These are phyloP conservation scores for Vicugna pacos DNA, from an alignment of 2,113 vertebrate species.

Conservation along the genomic window DNA sequence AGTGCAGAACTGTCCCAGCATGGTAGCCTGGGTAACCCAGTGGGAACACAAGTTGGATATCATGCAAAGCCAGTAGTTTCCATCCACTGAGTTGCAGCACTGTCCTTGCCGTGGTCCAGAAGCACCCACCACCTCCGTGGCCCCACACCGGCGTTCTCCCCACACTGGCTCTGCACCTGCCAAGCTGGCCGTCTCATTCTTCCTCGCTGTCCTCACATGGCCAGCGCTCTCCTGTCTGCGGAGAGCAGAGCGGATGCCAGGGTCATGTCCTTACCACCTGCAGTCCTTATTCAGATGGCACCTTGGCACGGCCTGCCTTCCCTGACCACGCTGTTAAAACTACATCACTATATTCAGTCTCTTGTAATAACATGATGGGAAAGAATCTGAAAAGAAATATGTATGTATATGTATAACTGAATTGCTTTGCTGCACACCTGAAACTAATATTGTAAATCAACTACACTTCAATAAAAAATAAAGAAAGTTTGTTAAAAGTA, in stretches of 20 bases:
- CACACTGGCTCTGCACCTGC: accelerated
- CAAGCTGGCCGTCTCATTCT: accelerated
- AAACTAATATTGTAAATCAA: no score
- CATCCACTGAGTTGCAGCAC: background rate
- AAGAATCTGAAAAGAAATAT: no score
- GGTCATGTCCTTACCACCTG: background rate
- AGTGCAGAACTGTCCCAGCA: background rate
- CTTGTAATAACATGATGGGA: no score
- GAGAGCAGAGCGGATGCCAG: background rate
- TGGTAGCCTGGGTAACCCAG: accelerated
- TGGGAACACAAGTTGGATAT: background rate
- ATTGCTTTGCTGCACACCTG: no score
- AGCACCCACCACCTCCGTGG: no score
- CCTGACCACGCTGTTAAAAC: background rate
- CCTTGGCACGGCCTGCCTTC: background rate
- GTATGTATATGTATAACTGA: no score
- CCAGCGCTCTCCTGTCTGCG: accelerated
- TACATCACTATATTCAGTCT: no score
- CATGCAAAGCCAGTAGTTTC: no score
- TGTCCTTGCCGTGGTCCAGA: background rate
- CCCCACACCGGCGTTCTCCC: background rate
- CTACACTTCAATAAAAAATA: no score
- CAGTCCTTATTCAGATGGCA: background rate
- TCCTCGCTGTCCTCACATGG: accelerated
- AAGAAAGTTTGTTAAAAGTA: background rate